phyloP scores from a whole-genome alignment of 1,140 invertebrate genomes.

The Lysiphlebus fabarum region DNA sequence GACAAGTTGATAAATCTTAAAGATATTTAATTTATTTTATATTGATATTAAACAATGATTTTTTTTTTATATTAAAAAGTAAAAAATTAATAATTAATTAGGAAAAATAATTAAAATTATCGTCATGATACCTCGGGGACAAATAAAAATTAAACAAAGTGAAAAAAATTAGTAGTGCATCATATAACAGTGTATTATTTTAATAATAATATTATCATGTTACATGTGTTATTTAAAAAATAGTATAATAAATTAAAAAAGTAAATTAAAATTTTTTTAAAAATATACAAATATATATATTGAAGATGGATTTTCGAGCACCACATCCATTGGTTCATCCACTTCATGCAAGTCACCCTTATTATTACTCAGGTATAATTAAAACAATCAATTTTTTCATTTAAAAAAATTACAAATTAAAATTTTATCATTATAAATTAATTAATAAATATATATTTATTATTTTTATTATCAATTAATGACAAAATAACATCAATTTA shows the following conservation, averaged over 20 bases:
- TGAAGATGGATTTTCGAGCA: slow-evolving; percentile 50
- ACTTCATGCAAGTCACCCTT: slow-evolving; percentile 46
- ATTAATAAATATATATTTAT: neutral
- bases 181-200: too few relatives aligned
- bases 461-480: neutral
- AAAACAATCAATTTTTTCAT: neutral
- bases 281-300: neutral
- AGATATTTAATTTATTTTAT: too few relatives aligned
- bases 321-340: slow-evolving; percentile 50
- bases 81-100: slow-evolving; percentile 3
- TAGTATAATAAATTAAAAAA: neutral
- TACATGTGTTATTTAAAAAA: slow-evolving; percentile 2
- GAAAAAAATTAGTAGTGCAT: neutral
- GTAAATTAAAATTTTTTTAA: slow-evolving; percentile 4
- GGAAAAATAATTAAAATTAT: slow-evolving; percentile 4
- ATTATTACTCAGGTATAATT: slow-evolving; percentile 49
- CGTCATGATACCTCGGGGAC: slow-evolving; percentile 10
- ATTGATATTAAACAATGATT: too few relatives aligned
- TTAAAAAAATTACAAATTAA: too few relatives aligned
- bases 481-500: neutral
- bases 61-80: too few relatives aligned
- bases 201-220: neutral
- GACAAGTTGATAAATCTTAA: too few relatives aligned
- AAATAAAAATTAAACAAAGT: slow-evolving; percentile 3
- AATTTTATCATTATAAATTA: too few relatives aligned